A percentile compares a stretch with the other conserved stretches of the same genome.
Evolutionary conservation across 1,140 invertebrate species (phyloP).

Genomic region (Phymorhynchus buccinoides): DNA sequence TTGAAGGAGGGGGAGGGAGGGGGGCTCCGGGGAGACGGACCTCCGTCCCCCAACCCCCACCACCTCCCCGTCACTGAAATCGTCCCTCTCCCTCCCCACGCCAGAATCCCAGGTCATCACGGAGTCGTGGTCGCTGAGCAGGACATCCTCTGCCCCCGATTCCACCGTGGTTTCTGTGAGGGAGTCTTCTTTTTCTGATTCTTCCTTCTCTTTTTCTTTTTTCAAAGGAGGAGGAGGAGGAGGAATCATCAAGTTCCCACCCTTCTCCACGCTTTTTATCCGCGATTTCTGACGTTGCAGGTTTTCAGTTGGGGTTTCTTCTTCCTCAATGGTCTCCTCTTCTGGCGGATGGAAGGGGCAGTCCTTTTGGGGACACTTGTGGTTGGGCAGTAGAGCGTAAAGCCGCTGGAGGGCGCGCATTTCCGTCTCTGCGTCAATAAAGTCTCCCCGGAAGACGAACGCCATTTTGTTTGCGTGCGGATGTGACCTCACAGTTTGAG

Average conservation of each 20-base stretch:
- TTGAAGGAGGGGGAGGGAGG: not conserved
- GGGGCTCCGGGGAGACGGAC: not conserved
- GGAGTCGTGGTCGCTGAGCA: constrained; percentile 47
- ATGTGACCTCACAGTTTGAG: too few relatives aligned
- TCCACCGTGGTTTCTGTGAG: constrained; percentile 29
- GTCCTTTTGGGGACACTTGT: constrained; percentile 48
- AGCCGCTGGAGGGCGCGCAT: constrained; percentile 33
- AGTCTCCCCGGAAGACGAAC: not conserved
- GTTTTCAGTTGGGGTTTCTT: constrained; percentile 33
- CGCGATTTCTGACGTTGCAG: constrained; percentile 39
- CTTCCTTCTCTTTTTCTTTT: not conserved
- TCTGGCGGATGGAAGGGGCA: constrained; percentile 52
- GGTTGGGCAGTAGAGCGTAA: constrained; percentile 49
- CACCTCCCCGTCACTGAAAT: constrained; percentile 26
- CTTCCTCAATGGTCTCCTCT: constrained; percentile 26
- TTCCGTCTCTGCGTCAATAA: not conserved
- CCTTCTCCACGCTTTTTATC: not conserved
- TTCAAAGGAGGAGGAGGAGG: constrained; percentile 1
- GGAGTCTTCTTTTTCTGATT: not conserved
- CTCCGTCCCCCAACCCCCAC: not conserved
- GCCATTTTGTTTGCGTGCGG: not conserved
- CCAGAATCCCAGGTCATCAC: constrained; percentile 43
- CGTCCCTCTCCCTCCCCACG: constrained; percentile 36
- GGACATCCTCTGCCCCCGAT: constrained; percentile 42
- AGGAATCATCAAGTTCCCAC: constrained; percentile 24